Conservation (phyloP, 2,113 vertebrate species). For the Collichthys lucidus region DNA sequence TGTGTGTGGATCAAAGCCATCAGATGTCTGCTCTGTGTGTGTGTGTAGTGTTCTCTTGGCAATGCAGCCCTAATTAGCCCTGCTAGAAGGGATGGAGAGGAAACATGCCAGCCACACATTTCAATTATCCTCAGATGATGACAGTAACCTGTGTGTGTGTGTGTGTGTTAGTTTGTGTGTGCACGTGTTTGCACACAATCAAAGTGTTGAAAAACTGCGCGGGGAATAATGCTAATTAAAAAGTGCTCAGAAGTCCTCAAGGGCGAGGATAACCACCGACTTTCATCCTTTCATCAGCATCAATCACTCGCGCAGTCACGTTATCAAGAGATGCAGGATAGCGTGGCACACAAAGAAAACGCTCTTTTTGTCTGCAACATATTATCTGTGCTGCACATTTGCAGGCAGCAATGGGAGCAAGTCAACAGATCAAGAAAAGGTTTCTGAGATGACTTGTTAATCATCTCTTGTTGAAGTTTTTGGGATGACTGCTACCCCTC, state of each 20-base stretch:
- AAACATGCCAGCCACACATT: constrained; percentile 77
- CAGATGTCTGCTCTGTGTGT: constrained; percentile 63
- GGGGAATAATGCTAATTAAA: constrained; percentile 77
- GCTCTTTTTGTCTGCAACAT: not conserved
- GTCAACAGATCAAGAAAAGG: not conserved
- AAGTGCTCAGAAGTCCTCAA: constrained; percentile 60
- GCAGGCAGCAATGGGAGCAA: not conserved
- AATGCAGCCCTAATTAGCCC: constrained; percentile 77
- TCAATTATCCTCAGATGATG: constrained; percentile 77
- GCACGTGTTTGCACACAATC: constrained; percentile 58
- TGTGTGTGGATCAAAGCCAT: constrained; percentile 79
- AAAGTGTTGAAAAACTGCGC: constrained; percentile 62
- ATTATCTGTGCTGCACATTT: not conserved
- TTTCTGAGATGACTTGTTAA: not conserved
- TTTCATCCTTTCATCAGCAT: constrained; percentile 58
- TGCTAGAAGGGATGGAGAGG: constrained; percentile 70
- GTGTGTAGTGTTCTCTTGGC: constrained; percentile 70
- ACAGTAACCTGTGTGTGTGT: constrained; percentile 66
- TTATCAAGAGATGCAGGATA: not conserved
- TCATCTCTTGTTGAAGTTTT: constrained; percentile 29
- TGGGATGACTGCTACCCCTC: not conserved
- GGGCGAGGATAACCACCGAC: constrained; percentile 46
- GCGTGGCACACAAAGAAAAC: not conserved
- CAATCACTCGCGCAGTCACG: not conserved
- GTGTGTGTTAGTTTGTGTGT: constrained; percentile 22